Evolutionary conservation across 1,140 invertebrate species (phyloP).

Genomic region (Drepana arcuata): DNA sequence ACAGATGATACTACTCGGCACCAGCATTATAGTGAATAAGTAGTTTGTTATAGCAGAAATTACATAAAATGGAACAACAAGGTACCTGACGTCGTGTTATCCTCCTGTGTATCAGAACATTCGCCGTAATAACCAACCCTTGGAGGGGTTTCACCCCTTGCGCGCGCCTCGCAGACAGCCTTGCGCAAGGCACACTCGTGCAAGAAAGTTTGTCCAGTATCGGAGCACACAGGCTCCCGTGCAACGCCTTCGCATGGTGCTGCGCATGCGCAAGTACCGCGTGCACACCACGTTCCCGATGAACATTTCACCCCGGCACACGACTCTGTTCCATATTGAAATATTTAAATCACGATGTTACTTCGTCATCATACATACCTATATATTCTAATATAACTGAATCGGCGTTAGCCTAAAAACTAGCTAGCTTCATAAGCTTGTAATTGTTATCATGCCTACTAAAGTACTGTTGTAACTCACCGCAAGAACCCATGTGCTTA

Average conservation of each 20-base stretch:
- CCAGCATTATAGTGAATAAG: too few relatives aligned
- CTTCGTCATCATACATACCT: slow-evolving; percentile 1
- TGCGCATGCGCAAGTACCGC: slow-evolving; percentile 50
- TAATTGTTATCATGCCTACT: too few relatives aligned
- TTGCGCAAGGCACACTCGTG: slow-evolving; percentile 90
- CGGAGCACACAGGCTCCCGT: slow-evolving; percentile 84
- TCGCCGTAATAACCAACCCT: slow-evolving; percentile 85
- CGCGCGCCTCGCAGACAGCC: slow-evolving; percentile 75
- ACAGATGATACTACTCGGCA: too few relatives aligned
- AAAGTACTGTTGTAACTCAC: too few relatives aligned
- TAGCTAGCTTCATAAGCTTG: too few relatives aligned
- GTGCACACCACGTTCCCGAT: slow-evolving; percentile 50
- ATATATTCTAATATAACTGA: too few relatives aligned
- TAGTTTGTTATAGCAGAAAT: too few relatives aligned
- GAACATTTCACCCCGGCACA: slow-evolving; percentile 45
- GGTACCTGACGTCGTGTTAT: slow-evolving; percentile 27
- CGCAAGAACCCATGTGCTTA: slow-evolving; percentile 87
- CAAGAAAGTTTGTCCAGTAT: slow-evolving; percentile 82
- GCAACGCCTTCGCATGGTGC: slow-evolving; percentile 33
- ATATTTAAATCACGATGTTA: not conserved
- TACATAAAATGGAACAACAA: too few relatives aligned
- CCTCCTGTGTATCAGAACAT: slow-evolving; percentile 75
- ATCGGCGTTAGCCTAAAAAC: too few relatives aligned
- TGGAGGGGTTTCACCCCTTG: slow-evolving; percentile 60
- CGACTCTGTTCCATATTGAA: slow-evolving; percentile 31